Percentiles rank a stretch among this genome's conserved stretches.
Conservation (phyloP, 2,888 invertebrate genomes). For the Malacosoma neustria region DNA sequence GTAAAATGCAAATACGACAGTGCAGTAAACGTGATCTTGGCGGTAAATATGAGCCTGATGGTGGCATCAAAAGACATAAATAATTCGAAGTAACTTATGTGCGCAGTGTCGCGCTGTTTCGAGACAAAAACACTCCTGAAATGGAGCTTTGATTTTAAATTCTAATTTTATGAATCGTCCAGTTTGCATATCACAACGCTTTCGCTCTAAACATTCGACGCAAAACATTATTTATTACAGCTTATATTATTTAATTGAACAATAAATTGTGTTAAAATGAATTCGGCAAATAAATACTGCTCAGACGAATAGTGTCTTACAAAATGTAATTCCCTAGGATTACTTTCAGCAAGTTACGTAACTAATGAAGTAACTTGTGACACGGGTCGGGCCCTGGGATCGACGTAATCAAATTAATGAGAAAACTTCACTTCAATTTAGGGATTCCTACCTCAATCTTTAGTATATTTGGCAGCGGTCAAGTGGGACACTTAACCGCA, state of each 20-base stretch:
- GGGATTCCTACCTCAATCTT: conserved; percentile 67
- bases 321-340: conserved; percentile 63
- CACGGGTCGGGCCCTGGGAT: conserved; percentile 69
- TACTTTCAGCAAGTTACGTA: conserved; percentile 69
- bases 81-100: conserved; percentile 56
- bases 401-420: conserved; percentile 74
- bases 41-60: conserved; percentile 50
- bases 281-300: conserved; percentile 30
- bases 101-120: conserved; percentile 35
- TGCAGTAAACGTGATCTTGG: conserved; percentile 46
- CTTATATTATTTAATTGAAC: too few species aligned
- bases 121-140: conserved; percentile 59
- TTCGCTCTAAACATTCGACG: conserved; percentile 17
- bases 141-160: conserved; percentile 66
- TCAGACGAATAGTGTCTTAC: conserved; percentile 59
- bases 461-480: conserved; percentile 64
- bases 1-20: conserved; percentile 42
- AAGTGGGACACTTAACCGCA: conserved; percentile 35
- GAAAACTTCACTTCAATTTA: conserved; percentile 73
- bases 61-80: conserved; percentile 54
- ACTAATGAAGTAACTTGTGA: conserved; percentile 74
- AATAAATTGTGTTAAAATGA: not conserved
- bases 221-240: conserved; percentile 1
- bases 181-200: conserved; percentile 56
- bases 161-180: conserved; percentile 65